A percentile compares a stretch with the other conserved stretches of the same genome.
Conservation (phyloP, 1,140 invertebrate species). For the Drosophila equinoxialis region DNA sequence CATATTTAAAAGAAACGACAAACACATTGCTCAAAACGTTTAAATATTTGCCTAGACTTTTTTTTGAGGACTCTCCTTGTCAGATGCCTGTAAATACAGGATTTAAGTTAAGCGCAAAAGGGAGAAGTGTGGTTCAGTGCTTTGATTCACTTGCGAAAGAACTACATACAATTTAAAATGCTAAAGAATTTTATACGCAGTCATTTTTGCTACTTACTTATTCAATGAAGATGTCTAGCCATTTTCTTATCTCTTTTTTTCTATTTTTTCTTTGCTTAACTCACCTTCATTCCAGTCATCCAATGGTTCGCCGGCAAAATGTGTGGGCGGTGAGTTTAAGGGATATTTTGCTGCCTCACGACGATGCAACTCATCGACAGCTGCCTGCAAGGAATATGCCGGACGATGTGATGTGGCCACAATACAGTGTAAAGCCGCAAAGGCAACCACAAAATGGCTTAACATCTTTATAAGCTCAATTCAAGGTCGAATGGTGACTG, state of each 20-base stretch:
- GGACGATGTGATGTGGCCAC: conserved; percentile 61
- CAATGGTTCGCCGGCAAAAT: conserved; percentile 35
- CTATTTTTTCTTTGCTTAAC: conserved; percentile 14
- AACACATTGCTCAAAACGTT: not conserved
- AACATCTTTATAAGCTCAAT: conserved; percentile 7
- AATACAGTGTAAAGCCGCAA: conserved; percentile 41
- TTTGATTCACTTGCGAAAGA: not conserved
- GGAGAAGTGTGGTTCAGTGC: not conserved
- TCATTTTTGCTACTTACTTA: not conserved
- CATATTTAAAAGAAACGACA: too few species aligned
- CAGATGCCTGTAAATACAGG: not conserved
- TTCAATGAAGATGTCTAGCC: conserved; percentile 10
- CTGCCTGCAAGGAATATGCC: conserved; percentile 76
- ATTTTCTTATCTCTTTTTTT: conserved; percentile 13
- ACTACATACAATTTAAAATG: conserved; percentile 1
- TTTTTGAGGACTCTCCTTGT: not conserved
- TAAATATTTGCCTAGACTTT: not conserved
- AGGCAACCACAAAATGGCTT: conserved; percentile 9
- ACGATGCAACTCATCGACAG: conserved; percentile 78
- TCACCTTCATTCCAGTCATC: conserved; percentile 82
- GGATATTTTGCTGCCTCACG: conserved; percentile 79
- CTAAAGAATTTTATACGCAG: not conserved
- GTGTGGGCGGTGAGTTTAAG: conserved; percentile 66
- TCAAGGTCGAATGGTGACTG: conserved; percentile 24
- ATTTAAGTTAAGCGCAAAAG: not conserved